Percentiles rank a stretch among this genome's conserved stretches.
Evolutionary conservation across 2,888 invertebrate species (phyloP).

Genomic region (Erebia aethiops): DNA sequence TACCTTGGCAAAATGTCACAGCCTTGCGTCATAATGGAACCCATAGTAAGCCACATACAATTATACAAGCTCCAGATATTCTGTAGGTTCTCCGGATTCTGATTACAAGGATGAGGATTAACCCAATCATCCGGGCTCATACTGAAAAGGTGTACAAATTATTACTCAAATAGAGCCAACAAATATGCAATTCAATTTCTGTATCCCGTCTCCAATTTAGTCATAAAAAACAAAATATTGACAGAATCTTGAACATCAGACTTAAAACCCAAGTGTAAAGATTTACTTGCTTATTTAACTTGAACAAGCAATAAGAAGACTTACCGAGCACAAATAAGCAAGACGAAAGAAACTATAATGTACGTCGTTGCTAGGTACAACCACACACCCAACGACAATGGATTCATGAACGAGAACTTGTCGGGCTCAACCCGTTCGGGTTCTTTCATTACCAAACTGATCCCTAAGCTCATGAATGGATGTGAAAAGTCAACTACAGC

Average conservation of each 20-base stretch:
- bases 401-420: slow-evolving; percentile 93
- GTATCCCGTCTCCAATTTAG: too few relatives aligned
- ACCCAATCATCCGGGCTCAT: slow-evolving; percentile 96
- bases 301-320: slow-evolving; percentile 25
- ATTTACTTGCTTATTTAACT: neutral
- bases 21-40: slow-evolving; percentile 95
- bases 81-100: slow-evolving; percentile 91
- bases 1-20: slow-evolving; percentile 96
- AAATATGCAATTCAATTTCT: neutral
- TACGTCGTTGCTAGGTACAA: slow-evolving; percentile 93
- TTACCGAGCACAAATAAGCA: slow-evolving; percentile 91
- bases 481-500: slow-evolving; percentile 95
- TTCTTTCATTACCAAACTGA: slow-evolving; percentile 92
- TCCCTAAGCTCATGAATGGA: slow-evolving; percentile 97
- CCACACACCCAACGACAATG: slow-evolving; percentile 93
- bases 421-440: slow-evolving; percentile 90
- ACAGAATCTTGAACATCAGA: too few relatives aligned
- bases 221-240: too few relatives aligned
- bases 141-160: slow-evolving; percentile 67
- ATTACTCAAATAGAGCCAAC: neutral
- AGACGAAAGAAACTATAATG: slow-evolving; percentile 90
- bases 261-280: too few relatives aligned
- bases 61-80: slow-evolving; percentile 94
- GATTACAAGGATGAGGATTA: slow-evolving; percentile 95
- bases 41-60: slow-evolving; percentile 96